Evolutionary conservation across 2,888 invertebrate genomes (phyloP).

Genomic region (Drosophila stalkeri): DNA sequence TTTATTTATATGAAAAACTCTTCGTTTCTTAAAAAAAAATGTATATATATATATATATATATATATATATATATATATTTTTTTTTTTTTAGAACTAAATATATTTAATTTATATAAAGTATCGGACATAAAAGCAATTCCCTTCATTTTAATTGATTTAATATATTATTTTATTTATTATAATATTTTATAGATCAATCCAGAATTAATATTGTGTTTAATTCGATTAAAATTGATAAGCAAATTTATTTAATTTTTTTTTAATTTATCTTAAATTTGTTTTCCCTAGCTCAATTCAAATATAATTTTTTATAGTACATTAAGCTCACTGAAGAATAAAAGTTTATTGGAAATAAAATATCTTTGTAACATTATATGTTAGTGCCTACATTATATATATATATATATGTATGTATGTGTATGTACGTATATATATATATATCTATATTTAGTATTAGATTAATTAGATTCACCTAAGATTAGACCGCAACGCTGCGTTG

Average conservation of each 20-base stretch:
- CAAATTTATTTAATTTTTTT: too few species aligned
- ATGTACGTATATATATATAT: not conserved
- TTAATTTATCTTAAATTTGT: not conserved
- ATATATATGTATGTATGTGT: not conserved
- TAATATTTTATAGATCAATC: not conserved
- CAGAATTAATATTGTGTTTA: not conserved
- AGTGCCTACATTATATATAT: conserved; percentile 24
- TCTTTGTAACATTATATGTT: conserved; percentile 70
- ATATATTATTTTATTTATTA: too few species aligned
- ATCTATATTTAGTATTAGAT: not conserved
- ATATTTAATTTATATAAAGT: too few species aligned
- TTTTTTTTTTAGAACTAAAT: too few species aligned
- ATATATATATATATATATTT: too few species aligned
- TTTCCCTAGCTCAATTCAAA: not conserved
- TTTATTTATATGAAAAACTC: too few species aligned
- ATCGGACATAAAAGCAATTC: too few species aligned
- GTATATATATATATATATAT: too few species aligned
- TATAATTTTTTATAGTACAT: not conserved
- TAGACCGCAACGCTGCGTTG: conserved; percentile 64
- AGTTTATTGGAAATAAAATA: conserved; percentile 44
- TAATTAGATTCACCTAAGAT: not conserved
- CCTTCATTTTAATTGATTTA: too few species aligned
- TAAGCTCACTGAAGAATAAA: not conserved
- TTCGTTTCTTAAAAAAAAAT: too few species aligned
- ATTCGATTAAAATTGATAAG: not conserved